A percentile compares a stretch with the other conserved stretches of the same genome.
Conservation (phyloP, 2,797 vertebrate species). For the Hemitrygon akajei region DNA sequence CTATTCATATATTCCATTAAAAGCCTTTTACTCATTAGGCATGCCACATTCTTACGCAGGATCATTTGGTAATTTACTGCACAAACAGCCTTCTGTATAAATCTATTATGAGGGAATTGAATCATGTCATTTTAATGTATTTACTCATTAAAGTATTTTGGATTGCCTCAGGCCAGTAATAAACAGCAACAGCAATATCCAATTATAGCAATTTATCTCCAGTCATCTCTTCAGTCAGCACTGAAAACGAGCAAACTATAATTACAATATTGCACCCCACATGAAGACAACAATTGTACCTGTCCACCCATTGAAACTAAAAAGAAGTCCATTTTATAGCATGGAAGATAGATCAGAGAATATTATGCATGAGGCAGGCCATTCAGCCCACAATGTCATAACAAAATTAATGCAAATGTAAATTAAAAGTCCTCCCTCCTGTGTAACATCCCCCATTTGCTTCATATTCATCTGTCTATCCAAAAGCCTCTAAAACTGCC, state of each 20-base stretch:
- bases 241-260: slow-evolving; percentile 14
- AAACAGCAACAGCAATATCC: slow-evolving; percentile 23
- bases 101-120: slow-evolving; percentile 32
- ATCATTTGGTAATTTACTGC: background rate
- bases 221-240: background rate
- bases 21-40: background rate
- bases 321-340: background rate
- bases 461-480: too few species aligned
- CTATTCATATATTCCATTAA: background rate
- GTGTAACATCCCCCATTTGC: too few species aligned
- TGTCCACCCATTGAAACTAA: background rate
- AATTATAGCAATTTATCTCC: slow-evolving; percentile 4
- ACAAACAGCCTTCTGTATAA: slow-evolving; percentile 1
- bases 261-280: background rate
- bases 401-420: too few species aligned
- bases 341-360: too few species aligned
- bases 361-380: too few species aligned
- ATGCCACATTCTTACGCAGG: background rate
- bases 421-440: too few species aligned
- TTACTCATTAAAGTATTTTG: slow-evolving; percentile 30
- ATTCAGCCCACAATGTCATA: too few species aligned
- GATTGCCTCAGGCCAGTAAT: slow-evolving; percentile 12
- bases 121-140: slow-evolving; percentile 16
- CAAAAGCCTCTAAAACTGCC: too few species aligned
- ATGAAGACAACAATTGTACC: background rate